Base-by-base conservation (phyloP, 2,888 invertebrate genomes). In the Epirrhoe tristata region DNA sequence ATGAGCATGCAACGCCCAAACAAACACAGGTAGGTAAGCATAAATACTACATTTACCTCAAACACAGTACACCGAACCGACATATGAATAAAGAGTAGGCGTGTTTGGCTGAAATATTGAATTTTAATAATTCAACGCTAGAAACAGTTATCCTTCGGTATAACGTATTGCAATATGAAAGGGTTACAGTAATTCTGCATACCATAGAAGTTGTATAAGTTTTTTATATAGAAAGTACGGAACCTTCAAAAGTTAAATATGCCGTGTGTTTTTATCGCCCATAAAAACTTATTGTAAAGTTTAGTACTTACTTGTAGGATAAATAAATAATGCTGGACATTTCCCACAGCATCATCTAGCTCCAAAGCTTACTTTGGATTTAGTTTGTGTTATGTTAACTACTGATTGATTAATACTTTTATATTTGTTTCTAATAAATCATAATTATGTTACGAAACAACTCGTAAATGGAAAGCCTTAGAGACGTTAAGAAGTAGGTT, bases 101-200 rank as follows among this genome's bases (percentile, higher is more conserved):
- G 16, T 5, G 16, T 56, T 50, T 62, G 12, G 39, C 43, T 60
- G 24, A 52, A 51, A 46, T 59, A 69, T 72, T 69, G 59, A 69
- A 67, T 58, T 70, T 69, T 71, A 72, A 74, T 70, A 71, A 72
- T 69, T 74, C 69, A 73, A 50, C 46, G 48, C 14, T 53, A 43
- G 52, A 62, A 67, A 65, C 48, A 53, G 17, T 61, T n/a, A 63
- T 34, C 62, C 69, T 60, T 58, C 16, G 50, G 61, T 70, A 69
- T 55, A 64, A 53, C 34, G 10, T 61, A 72, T 62, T 67, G 48
- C 48, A 48, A 46, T 16, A 48, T 6, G 6, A 5, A 48, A 16
- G 48, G 16, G 48, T 12, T n/a, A 48, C 39, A 43, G 39, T 43
- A 12, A 12, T 43, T 43, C 39, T 43, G 39, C 39, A 43, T 43